Evolutionary conservation across 2,797 vertebrate genomes (phyloP).

Genomic region (Vespertilio murinus): DNA sequence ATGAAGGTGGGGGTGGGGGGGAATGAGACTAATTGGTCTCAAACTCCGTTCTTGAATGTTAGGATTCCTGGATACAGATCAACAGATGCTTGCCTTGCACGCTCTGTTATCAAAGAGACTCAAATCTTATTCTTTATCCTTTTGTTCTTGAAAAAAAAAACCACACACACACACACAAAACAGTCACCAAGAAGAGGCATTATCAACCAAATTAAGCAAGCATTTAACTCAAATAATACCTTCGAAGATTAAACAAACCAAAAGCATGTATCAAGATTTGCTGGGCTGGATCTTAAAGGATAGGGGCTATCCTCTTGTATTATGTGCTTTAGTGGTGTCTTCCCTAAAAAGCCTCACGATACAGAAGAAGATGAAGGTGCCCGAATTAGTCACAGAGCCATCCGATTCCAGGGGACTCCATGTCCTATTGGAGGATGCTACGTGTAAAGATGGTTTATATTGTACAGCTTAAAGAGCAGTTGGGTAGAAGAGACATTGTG

Average conservation of each 20-base stretch:
- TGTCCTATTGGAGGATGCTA: background rate
- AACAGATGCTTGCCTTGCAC: background rate
- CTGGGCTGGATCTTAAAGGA: conserved; percentile 11
- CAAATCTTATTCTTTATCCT: background rate
- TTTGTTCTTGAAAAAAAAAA: conserved; percentile 30
- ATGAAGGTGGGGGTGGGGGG: background rate
- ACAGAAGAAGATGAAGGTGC: background rate
- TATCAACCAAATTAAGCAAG: conserved; percentile 11
- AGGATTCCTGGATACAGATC: background rate
- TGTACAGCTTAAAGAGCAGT: background rate
- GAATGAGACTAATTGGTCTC: background rate
- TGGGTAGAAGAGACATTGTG: background rate
- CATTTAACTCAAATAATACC: background rate
- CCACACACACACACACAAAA: too few species aligned
- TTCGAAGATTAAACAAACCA: background rate
- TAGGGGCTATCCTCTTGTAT: background rate
- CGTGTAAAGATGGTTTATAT: background rate
- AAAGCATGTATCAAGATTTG: background rate
- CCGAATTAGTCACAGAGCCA: background rate
- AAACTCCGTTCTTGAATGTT: background rate
- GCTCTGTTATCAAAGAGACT: background rate
- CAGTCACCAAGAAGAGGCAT: background rate
- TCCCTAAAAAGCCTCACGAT: background rate
- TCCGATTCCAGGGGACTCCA: background rate
- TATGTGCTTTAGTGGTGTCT: background rate